phyloP scores from a whole-genome alignment of 1,140 invertebrate genomes.

The Uloborus diversus region DNA sequence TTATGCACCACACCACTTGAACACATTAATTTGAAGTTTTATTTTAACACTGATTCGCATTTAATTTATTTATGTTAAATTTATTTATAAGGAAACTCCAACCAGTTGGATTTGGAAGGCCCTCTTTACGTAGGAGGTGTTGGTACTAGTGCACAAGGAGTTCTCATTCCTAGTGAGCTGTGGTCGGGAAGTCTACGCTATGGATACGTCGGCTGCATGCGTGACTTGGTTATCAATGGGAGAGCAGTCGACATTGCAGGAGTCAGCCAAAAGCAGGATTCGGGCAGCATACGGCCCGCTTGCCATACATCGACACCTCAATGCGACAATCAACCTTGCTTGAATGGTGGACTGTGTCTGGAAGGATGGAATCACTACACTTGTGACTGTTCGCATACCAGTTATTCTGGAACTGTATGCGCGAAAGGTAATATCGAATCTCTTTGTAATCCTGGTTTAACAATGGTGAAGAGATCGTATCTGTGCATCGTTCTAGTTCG shows the following conservation, averaged over 20 bases:
- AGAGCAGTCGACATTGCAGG: conserved; percentile 89
- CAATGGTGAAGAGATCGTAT: too few species aligned
- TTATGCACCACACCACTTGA: too few species aligned
- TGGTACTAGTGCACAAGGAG: conserved; percentile 67
- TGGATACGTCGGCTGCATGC: conserved; percentile 94
- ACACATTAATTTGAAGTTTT: too few species aligned
- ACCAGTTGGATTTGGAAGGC: conserved; percentile 87
- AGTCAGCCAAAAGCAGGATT: conserved; percentile 89
- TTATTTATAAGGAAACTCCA: conserved; percentile 76
- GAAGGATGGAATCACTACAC: conserved; percentile 97
- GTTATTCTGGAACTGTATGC: conserved; percentile 90
- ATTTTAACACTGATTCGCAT: too few species aligned
- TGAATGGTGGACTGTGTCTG: conserved; percentile 86
- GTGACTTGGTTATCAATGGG: conserved; percentile 92
- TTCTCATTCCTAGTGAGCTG: conserved; percentile 82
- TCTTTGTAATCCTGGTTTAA: background rate
- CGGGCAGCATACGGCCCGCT: conserved; percentile 85
- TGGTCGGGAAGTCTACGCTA: conserved; percentile 90
- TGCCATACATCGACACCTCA: conserved; percentile 83
- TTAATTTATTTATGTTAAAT: background rate
- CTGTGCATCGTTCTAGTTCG: too few species aligned
- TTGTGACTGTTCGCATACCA: conserved; percentile 92
- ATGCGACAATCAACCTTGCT: conserved; percentile 85
- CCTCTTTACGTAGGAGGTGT: conserved; percentile 89
- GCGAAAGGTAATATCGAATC: conserved; percentile 76